phyloP scores from a whole-genome alignment of 1,140 invertebrate species.

The Samia ricini region DNA sequence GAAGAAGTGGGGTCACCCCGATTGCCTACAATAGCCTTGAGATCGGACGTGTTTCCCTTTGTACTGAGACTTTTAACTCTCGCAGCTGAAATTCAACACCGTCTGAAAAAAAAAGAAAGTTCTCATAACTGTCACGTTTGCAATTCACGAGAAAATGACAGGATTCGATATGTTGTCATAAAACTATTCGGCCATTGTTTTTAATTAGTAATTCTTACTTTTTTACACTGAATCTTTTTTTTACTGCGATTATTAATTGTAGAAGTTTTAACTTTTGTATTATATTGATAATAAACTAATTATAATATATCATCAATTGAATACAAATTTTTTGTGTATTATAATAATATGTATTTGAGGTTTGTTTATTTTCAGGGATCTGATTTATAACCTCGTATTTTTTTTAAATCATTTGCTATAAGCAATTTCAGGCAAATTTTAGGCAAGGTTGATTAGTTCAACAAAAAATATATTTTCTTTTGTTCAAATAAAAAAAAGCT shows the following conservation, averaged over 20 bases:
- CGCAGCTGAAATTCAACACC: slow-evolving; percentile 23
- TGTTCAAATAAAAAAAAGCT: too few species aligned
- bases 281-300: too few species aligned
- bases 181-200: background rate
- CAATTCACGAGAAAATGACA: background rate
- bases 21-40: slow-evolving; percentile 29
- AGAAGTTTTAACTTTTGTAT: too few species aligned
- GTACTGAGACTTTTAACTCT: slow-evolving; percentile 39
- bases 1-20: slow-evolving; percentile 5
- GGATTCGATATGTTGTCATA: background rate
- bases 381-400: too few species aligned
- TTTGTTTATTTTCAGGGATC: too few species aligned
- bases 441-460: too few species aligned
- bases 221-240: background rate
- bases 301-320: too few species aligned
- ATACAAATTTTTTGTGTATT: too few species aligned
- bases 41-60: slow-evolving; percentile 46
- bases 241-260: background rate
- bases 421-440: too few species aligned
- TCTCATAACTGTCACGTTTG: slow-evolving; percentile 1
- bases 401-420: too few species aligned
- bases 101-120: slow-evolving; percentile 29
- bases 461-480: too few species aligned
- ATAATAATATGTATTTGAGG: too few species aligned
- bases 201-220: background rate